These are phyloP conservation scores for Lathronympha strigana DNA, from an alignment of 2,888 invertebrate genomes.

Conservation along the genomic window DNA sequence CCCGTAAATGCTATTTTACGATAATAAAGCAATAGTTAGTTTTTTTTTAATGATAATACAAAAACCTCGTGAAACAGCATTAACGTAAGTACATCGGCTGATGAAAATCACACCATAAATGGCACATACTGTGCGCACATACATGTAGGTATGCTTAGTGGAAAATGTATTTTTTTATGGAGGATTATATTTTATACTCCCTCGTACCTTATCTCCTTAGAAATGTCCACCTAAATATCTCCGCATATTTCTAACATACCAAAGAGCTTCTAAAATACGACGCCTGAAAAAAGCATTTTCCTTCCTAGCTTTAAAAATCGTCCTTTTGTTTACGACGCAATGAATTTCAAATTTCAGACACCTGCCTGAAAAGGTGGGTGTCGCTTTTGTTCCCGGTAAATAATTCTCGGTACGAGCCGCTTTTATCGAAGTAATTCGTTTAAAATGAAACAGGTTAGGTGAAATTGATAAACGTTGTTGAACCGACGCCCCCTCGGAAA, in stretches of 20 bases:
- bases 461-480: conserved; percentile 66
- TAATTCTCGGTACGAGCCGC: conserved; percentile 60
- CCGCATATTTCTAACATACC: conserved; percentile 12
- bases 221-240: neutral
- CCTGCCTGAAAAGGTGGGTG: conserved; percentile 67
- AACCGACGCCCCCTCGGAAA: conserved; percentile 36
- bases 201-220: neutral
- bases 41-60: too few relatives aligned
- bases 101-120: too few relatives aligned
- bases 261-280: conserved; percentile 57
- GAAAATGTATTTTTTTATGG: too few relatives aligned
- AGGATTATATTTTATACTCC: too few relatives aligned
- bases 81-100: too few relatives aligned
- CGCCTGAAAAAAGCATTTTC: conserved; percentile 51
- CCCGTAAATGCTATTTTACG: too few relatives aligned
- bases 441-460: conserved; percentile 65
- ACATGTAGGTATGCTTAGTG: too few relatives aligned
- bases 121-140: too few relatives aligned
- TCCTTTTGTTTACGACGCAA: conserved; percentile 74
- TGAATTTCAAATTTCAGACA: conserved; percentile 74
- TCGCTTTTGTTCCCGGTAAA: conserved; percentile 70
- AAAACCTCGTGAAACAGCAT: too few relatives aligned
- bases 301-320: conserved; percentile 66
- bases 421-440: conserved; percentile 66
- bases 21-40: too few relatives aligned